Conservation (phyloP, 64 coral and sea anemone species). For the Montipora efflorescens region DNA sequence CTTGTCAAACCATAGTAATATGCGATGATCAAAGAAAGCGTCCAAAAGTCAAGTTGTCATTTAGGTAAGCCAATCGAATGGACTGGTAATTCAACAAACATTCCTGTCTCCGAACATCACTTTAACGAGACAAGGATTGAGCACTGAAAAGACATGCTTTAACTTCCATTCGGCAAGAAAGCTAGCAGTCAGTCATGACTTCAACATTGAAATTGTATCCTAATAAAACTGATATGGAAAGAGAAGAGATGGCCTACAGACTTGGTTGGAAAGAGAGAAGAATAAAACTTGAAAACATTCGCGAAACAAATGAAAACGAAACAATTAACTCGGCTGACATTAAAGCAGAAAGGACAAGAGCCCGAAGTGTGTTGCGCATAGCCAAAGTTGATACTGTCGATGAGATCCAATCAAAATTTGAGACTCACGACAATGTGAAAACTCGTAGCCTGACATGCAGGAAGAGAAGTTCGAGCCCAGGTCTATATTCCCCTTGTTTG, state of each 20-base stretch:
- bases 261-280: not conserved
- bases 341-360: not conserved
- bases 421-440: not conserved
- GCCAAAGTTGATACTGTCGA: slow-evolving; percentile 7
- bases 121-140: not conserved
- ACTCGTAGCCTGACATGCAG: not conserved
- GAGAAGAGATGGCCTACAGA: not conserved
- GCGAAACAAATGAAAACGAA: not conserved
- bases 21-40: too few relatives aligned
- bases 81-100: not conserved
- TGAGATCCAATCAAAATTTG: not conserved
- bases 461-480: not conserved
- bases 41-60: too few relatives aligned
- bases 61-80: too few relatives aligned
- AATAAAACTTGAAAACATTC: not conserved
- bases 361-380: not conserved
- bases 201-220: not conserved
- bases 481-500: not conserved
- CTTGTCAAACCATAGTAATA: too few relatives aligned
- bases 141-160: not conserved
- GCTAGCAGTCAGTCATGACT: not conserved
- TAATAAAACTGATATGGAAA: too few relatives aligned
- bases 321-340: not conserved
- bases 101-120: not conserved
- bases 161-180: not conserved